Base-by-base conservation (phyloP, 1,140 invertebrate genomes). In the Ceratitis capitata region DNA sequence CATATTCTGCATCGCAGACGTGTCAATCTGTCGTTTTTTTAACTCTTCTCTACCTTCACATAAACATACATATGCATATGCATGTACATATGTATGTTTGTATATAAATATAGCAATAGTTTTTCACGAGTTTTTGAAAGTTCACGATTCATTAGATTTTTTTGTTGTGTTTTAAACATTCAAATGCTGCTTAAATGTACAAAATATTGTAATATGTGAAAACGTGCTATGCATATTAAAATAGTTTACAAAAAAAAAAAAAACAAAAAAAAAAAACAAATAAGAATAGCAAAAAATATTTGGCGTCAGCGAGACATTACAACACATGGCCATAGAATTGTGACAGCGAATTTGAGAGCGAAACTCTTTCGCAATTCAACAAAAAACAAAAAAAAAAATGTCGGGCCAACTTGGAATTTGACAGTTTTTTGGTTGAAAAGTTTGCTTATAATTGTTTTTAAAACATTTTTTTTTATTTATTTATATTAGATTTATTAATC, bases 71-170 rank as follows among this genome's bases (percentile, higher is more conserved):
- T n/a, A n/a, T 45, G 69, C 45, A 74, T 42, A 74, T 74, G 45
- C 45, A 45, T 78, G 19, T 78, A 45, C 3, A 12, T 64, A 14
- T 32, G 51, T 19, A 9, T 61, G 6, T 61, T 5, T 32, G 6
- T 61, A 9, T 61, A 3, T 61, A 29, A 26, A 12, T 64, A 10
- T 29, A n/a, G n/a, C 32, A 29, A 29, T 32, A 23, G 16, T 14
- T 45, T 42, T 78, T 78, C 32, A 78, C 69, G 69, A 78, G 16
- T 78, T 42, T 35, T 78, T 78, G 42, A 39, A 78, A 78, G 69
- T 78, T 78, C 69, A 78, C 69, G 69, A 78, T 78, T 78, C 39
- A n/a, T n/a, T n/a, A n/a, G 39, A 45, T 19, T 78, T 78, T 78
- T 78, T n/a, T n/a, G n/a, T n/a, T n/a, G n/a, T n/a, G n/a, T n/a